Percentiles rank a stretch among this genome's conserved stretches.
phyloP scores from a whole-genome alignment of 1,140 invertebrate genomes.

The Doryteuthis pealeii region DNA sequence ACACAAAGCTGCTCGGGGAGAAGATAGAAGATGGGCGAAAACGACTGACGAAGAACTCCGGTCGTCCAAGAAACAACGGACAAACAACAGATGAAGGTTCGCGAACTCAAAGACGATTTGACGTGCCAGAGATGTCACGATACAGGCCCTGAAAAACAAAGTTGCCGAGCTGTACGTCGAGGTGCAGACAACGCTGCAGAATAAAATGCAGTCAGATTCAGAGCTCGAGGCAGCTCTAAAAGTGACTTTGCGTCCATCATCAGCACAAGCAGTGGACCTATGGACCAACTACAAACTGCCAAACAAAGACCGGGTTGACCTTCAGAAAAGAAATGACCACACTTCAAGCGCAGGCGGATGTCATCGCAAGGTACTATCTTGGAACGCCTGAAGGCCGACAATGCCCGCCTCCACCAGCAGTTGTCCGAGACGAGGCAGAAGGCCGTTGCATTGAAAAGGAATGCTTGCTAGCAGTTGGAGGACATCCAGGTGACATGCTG shows the following conservation, averaged over 20 bases:
- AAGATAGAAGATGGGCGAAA: constrained; percentile 55
- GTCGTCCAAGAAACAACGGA: constrained; percentile 42
- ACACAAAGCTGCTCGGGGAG: constrained; percentile 55
- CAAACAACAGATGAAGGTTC: constrained; percentile 41
- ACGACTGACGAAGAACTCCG: constrained; percentile 53
- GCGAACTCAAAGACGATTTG: constrained; percentile 57
- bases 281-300: constrained; percentile 57
- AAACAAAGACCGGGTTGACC: constrained; percentile 52
- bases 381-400: constrained; percentile 58
- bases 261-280: constrained; percentile 62
- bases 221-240: constrained; percentile 53
- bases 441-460: constrained; percentile 61
- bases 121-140: constrained; percentile 56
- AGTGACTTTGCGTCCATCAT: constrained; percentile 56
- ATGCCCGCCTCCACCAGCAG: constrained; percentile 49
- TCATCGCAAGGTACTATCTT: constrained; percentile 50
- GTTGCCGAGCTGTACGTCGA: constrained; percentile 62
- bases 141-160: constrained; percentile 61
- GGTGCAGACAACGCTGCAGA: constrained; percentile 56
- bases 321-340: constrained; percentile 60
- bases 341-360: constrained; percentile 49
- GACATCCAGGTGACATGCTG: constrained; percentile 62
- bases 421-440: constrained; percentile 57
- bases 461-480: constrained; percentile 60
- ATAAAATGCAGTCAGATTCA: constrained; percentile 58